Evolutionary conservation across 2,113 vertebrate species (phyloP).

Genomic region (Elephas maximus): DNA sequence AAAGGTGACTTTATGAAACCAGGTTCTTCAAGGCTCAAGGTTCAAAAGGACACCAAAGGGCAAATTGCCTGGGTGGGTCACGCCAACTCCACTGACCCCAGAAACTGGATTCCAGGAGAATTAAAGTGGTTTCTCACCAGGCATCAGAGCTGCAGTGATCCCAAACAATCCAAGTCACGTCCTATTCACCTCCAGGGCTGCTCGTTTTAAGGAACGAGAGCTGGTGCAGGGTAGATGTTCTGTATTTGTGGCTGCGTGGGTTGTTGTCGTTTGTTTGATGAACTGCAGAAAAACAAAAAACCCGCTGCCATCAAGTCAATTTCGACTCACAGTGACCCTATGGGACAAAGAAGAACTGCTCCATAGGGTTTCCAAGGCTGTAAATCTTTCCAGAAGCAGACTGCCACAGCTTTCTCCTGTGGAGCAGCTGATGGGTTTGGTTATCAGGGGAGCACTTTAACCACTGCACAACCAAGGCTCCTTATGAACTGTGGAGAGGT

Average conservation of each 20-base stretch:
- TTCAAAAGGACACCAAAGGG: not conserved
- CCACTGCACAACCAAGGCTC: too few relatives aligned
- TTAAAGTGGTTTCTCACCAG: not conserved
- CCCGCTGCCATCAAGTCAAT: too few relatives aligned
- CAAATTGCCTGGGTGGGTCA: not conserved
- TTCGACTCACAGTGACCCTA: too few relatives aligned
- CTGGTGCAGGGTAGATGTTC: not conserved
- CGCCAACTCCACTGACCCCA: not conserved
- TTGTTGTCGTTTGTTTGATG: not conserved
- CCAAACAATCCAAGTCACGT: not conserved
- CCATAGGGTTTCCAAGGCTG: too few relatives aligned
- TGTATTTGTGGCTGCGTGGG: accelerated
- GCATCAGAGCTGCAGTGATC: not conserved
- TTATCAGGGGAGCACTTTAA: too few relatives aligned
- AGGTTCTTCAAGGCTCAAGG: not conserved
- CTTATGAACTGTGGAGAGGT: not conserved
- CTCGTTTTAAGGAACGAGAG: not conserved
- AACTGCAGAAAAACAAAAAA: not conserved
- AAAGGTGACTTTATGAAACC: not conserved
- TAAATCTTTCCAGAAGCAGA: too few relatives aligned
- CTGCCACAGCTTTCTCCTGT: too few relatives aligned
- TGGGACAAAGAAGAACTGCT: too few relatives aligned
- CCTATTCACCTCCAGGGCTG: not conserved
- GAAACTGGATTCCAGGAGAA: not conserved
- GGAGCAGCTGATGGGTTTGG: too few relatives aligned